These are phyloP conservation scores for Amblyraja radiata DNA, from an alignment of 2,797 vertebrate species.

Conservation along the genomic window DNA sequence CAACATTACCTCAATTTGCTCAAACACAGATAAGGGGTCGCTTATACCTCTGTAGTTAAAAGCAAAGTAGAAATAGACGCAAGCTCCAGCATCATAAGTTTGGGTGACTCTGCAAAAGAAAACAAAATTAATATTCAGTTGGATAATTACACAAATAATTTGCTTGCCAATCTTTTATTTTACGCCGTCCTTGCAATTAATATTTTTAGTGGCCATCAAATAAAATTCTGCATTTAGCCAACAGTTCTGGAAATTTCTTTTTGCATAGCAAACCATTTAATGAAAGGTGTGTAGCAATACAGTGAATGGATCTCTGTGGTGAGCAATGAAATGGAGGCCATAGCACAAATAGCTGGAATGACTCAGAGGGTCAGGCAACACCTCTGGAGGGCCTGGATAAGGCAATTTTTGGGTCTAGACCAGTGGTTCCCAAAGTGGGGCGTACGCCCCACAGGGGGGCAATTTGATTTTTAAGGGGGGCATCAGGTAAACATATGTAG, in stretches of 20 bases:
- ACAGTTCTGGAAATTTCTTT: neutral
- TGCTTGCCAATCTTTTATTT: neutral
- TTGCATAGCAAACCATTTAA: neutral
- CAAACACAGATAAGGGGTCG: slow-evolving; percentile 83
- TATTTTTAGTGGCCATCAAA: neutral
- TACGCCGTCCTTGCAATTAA: neutral
- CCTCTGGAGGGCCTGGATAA: too few species aligned
- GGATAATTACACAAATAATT: neutral
- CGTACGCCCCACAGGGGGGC: too few species aligned
- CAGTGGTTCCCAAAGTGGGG: too few species aligned
- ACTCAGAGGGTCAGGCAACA: too few species aligned
- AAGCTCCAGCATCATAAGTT: slow-evolving; percentile 90
- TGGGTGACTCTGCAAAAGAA: slow-evolving; percentile 82
- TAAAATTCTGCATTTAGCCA: neutral
- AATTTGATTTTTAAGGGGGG: too few species aligned
- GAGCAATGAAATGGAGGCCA: neutral
- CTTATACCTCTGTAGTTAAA: slow-evolving; percentile 96
- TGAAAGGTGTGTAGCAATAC: neutral
- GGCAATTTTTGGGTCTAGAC: too few species aligned
- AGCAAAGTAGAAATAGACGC: slow-evolving; percentile 99
- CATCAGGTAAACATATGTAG: too few species aligned
- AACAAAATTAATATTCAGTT: slow-evolving; percentile 23
- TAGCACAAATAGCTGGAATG: too few species aligned
- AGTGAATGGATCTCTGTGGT: neutral
- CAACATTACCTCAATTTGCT: slow-evolving; percentile 85